Evolutionary conservation across 2,888 invertebrate species (phyloP).

Genomic region (Sylvicola cinctus): DNA sequence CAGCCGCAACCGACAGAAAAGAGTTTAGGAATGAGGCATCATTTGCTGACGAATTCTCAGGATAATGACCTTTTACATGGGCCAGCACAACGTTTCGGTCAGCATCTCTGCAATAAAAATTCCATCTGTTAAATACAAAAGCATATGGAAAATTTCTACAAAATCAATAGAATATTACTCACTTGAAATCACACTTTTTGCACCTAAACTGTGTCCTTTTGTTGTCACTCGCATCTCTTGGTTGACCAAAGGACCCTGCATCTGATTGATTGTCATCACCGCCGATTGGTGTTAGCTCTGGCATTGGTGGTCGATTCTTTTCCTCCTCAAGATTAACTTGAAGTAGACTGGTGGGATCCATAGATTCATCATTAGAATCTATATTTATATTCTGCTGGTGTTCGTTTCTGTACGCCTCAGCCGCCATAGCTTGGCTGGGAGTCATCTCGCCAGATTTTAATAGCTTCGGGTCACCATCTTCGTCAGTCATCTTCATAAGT

Average conservation of each 20-base stretch:
- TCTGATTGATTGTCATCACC: background rate
- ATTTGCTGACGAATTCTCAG: too few relatives aligned
- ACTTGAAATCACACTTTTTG: constrained; percentile 77
- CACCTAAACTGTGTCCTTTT: constrained; percentile 74
- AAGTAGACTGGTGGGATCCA: too few relatives aligned
- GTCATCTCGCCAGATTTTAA: constrained; percentile 26
- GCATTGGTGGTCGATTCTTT: background rate
- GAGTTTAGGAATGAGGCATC: constrained; percentile 2
- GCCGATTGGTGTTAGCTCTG: background rate
- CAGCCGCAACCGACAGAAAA: background rate
- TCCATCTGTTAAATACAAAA: constrained; percentile 1
- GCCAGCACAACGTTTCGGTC: constrained; percentile 40
- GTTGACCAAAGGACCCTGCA: constrained; percentile 17
- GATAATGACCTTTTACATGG: constrained; percentile 44
- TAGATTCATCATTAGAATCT: constrained; percentile 3
- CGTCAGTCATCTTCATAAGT: constrained; percentile 38
- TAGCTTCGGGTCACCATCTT: constrained; percentile 25
- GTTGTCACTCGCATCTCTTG: constrained; percentile 25
- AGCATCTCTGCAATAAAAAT: constrained; percentile 28
- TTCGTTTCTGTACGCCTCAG: constrained; percentile 10
- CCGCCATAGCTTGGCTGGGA: constrained; percentile 21
- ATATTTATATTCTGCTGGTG: constrained; percentile 13
- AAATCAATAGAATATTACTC: constrained; percentile 14
- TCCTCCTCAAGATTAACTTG: background rate
- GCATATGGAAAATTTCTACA: constrained; percentile 2